Base-by-base conservation (phyloP, 2,113 vertebrate genomes). In the Mormoops blainvillei region DNA sequence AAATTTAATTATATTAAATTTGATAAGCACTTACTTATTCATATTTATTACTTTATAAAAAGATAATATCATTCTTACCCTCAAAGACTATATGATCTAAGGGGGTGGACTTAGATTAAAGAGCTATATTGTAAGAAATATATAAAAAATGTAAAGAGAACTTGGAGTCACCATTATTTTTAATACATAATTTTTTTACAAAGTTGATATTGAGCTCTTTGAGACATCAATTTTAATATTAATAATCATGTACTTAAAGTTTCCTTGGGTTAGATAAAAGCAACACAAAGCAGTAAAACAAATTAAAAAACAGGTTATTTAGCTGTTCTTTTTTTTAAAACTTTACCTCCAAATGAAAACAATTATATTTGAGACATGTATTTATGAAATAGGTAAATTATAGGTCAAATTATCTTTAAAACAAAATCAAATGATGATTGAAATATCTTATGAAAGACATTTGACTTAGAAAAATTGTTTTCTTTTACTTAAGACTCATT, bases 391-490 rank as follows among this genome's bases (percentile, higher is more conserved):
- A 3, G 67, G 43, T 96, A 93, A 97, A 95, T 96, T 90, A 97
- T 98, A 92, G 92, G 89, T 98, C 50, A 98, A 97, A 96, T 98
- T 97, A 97, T 97, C 95, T 97, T 98, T 98, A 97, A 98, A 97
- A 96, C 85, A 98, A 77, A 98, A 97, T 97, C 89, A 98, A 98
- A 98, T 96, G 96, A 97, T 61, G 76, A 98, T 93, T 98, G 97
- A 98, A 98, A 98, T 98, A 38, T 92, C 97, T 98, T 98, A 94
- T 1, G 83, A 94, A 92, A 96, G 93, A 95, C 77, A 97, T 96
- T 93, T 97, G 88, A 95, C 88, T 90, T 94, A 73, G 95, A 87
- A 97, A 98, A 98, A 98, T 97, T 98, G 80, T 98, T 97, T 96
- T 97, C 88, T 87, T 86, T 97, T 98, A 84, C 85, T 98, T 96